phyloP scores from a whole-genome alignment of 2,797 vertebrate species.

The Pseudomugil gertrudae region DNA sequence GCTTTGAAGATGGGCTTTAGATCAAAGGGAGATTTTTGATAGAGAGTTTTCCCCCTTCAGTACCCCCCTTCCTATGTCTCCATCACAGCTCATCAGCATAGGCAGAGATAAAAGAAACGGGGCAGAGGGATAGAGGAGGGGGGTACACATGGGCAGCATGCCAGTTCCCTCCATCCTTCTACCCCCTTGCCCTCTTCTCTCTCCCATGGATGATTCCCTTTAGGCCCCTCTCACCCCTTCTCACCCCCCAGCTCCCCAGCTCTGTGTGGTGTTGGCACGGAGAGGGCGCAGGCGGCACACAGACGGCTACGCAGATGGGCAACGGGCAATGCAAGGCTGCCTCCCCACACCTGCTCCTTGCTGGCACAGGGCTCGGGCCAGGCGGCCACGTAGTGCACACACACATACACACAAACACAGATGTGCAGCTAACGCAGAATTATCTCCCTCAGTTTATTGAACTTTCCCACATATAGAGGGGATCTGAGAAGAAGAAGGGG shows the following conservation, averaged over 20 bases:
- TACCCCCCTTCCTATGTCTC: constrained; percentile 48
- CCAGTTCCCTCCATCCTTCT: constrained; percentile 70
- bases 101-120: constrained; percentile 77
- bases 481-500: constrained; percentile 1
- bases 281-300: constrained; percentile 83
- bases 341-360: constrained; percentile 85
- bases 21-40: neutral
- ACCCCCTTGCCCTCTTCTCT: constrained; percentile 71
- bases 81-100: constrained; percentile 80
- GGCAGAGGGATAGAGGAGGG: constrained; percentile 46
- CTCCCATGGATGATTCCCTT: constrained; percentile 78
- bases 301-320: constrained; percentile 88
- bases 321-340: constrained; percentile 82
- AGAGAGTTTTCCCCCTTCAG: constrained; percentile 13
- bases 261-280: constrained; percentile 80
- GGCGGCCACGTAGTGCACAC: constrained; percentile 40
- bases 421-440: constrained; percentile 65
- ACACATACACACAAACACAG: constrained; percentile 59
- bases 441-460: constrained; percentile 63
- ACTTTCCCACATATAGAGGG: constrained; percentile 52
- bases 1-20: neutral
- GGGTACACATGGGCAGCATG: constrained; percentile 65
- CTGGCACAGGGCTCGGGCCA: constrained; percentile 75
- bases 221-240: constrained; percentile 66
- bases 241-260: constrained; percentile 61